Base-by-base conservation (phyloP, 2,113 vertebrate species). In the Talpa occidentalis region DNA sequence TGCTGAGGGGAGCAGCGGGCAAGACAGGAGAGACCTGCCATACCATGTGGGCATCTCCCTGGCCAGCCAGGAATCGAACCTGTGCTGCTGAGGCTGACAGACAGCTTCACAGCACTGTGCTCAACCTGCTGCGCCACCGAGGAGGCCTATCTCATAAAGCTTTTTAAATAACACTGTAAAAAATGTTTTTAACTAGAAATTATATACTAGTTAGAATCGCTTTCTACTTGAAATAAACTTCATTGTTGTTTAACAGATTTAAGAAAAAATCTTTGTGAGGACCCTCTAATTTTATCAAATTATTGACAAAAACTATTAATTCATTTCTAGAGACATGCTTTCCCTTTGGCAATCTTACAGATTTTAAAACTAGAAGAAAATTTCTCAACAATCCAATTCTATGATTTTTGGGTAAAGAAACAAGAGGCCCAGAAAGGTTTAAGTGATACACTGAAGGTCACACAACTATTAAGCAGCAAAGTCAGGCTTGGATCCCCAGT, bases 281-380 rank as follows among this genome's bases (percentile, higher is more conserved):
- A 89, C 11, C 19, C 72, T 62, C 11, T 80, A 73, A 49, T 76
- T 91, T 56, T 49, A 74, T n/a, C 24, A 60, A 40, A 70, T 82
- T 87, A 88, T 66, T 54, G 24, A 93, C 17, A 90, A 78, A 86
- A 82, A 52, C 24, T 64, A 86, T 19, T 56, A 67, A 87, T 19
- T 92, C 66, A 69, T 91, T 94, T 93, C 64, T 91, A 26, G 19
- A 95, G 62, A 82, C 21, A 88, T 70, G 35, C 4, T 86, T 89
- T 70, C 35, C 42, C 9, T 86, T 70, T 82, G 28, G 28, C 30
- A 86, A 73, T 37, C 70, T 80, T 83, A 79, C 1, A 85, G 60
- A 83, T 74, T 93, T 93, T 70, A 73, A 42, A 94, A 80, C 6
- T 47, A 86, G 54, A 94, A 67, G 28, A 1, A 72, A 85, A 5